Conservation (phyloP, 2,888 invertebrate genomes). For the Odontothrips loti region DNA sequence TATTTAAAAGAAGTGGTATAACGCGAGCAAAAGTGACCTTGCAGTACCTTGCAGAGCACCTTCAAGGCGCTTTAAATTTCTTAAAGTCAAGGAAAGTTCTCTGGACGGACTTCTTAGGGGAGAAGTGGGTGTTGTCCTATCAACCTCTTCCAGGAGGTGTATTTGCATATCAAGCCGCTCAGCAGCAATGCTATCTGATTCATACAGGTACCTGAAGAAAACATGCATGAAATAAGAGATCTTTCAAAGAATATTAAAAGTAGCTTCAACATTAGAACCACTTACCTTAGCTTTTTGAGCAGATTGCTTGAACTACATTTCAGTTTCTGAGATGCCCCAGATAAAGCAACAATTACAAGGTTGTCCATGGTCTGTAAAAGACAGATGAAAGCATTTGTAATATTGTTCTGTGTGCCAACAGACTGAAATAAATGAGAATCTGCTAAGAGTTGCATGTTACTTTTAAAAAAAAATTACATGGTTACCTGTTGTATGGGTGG, state of each 20-base stretch:
- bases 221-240: background rate
- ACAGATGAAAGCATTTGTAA: background rate
- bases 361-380: slow-evolving; percentile 24
- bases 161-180: slow-evolving; percentile 22
- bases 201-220: slow-evolving; percentile 27
- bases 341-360: slow-evolving; percentile 30
- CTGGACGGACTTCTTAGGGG: slow-evolving; percentile 39
- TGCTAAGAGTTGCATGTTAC: background rate
- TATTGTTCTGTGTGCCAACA: background rate
- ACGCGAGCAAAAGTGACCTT: background rate
- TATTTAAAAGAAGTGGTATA: background rate
- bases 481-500: background rate
- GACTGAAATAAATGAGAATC: background rate
- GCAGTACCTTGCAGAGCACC: slow-evolving; percentile 38
- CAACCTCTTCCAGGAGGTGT: slow-evolving; percentile 25
- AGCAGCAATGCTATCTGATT: slow-evolving; percentile 24
- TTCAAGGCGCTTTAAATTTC: slow-evolving; percentile 40
- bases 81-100: slow-evolving; percentile 38
- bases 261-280: background rate
- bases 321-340: slow-evolving; percentile 36
- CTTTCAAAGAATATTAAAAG: background rate
- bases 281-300: slow-evolving; percentile 39
- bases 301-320: slow-evolving; percentile 37
- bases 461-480: background rate
- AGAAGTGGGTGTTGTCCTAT: slow-evolving; percentile 30